A percentile compares a stretch with the other conserved stretches of the same genome.
Evolutionary conservation across 2,113 vertebrate species (phyloP).

Genomic region (Halichoerus grypus): DNA sequence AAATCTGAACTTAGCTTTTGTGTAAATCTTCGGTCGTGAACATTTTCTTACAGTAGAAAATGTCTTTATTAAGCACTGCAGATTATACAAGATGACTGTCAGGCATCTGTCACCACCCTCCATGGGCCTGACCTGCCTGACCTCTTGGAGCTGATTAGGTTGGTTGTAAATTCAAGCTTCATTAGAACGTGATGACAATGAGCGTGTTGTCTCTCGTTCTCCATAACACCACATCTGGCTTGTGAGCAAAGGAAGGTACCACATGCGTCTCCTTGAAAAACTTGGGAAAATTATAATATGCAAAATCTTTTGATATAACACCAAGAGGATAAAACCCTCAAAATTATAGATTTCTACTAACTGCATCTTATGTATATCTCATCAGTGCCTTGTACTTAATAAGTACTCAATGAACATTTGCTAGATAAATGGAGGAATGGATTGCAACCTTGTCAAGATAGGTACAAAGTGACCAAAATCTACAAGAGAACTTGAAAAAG

Average conservation of each 20-base stretch:
- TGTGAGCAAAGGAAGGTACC: neutral
- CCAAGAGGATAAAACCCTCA: neutral
- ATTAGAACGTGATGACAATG: neutral
- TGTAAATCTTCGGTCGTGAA: neutral
- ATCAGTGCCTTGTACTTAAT: neutral
- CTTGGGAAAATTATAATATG: slow-evolving; percentile 5
- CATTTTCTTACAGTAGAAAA: neutral
- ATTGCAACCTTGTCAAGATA: neutral
- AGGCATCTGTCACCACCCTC: neutral
- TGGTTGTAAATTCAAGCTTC: neutral
- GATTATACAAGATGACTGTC: neutral
- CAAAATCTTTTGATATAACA: neutral
- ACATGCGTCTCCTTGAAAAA: neutral
- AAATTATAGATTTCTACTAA: neutral
- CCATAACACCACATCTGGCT: neutral
- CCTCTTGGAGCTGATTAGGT: neutral
- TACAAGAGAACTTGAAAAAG: neutral
- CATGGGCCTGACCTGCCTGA: neutral
- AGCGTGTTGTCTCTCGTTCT: neutral
- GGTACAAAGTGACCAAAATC: neutral
- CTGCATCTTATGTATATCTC: neutral
- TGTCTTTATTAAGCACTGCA: neutral
- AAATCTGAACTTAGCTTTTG: neutral
- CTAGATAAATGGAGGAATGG: neutral
- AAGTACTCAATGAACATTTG: neutral